These are phyloP conservation scores for Sus scrofa DNA, from an alignment of 2,113 vertebrate species.

Conservation along the genomic window T2T-Sscrofa CM000820.6:100277001-100277500, in stretches of 20 bases:
- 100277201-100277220: not conserved
- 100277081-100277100: not conserved
- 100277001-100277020: not conserved
- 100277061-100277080: not conserved
- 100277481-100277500: not conserved
- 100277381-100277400: not conserved
- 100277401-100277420: conserved; percentile 32
- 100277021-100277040: conserved; percentile 19
- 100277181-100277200: conserved; percentile 3
- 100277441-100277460: not conserved
- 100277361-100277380: not conserved
- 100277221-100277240: not conserved
- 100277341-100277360: not conserved
- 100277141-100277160: not conserved
- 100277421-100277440: not conserved
- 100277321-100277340: not conserved
- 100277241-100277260: not conserved
- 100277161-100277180: not conserved
- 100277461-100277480: not conserved
- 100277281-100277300: not conserved
- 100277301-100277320: not conserved
- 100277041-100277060: not conserved
- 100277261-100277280: not conserved
- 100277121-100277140: not conserved
- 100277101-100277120: not conserved